phyloP scores from a whole-genome alignment of 2,888 invertebrate genomes.

The Polymixis flavicincta region DNA sequence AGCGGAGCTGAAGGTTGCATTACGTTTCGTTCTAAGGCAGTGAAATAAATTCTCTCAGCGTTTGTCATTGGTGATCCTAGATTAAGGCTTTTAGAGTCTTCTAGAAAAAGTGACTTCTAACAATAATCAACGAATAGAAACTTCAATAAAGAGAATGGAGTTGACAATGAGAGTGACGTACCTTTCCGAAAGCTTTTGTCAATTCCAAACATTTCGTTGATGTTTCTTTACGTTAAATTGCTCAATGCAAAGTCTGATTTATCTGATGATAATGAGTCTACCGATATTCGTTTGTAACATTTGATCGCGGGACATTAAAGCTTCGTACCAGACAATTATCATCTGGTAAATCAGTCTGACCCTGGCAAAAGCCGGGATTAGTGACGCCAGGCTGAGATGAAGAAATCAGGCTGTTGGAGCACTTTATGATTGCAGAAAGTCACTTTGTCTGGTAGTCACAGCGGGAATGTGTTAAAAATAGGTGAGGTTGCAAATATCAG shows the following conservation, averaged over 20 bases:
- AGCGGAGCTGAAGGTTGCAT: constrained; percentile 71
- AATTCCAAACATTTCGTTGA: constrained; percentile 61
- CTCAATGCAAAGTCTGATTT: constrained; percentile 54
- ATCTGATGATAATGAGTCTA: constrained; percentile 43
- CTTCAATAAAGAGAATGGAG: constrained; percentile 49
- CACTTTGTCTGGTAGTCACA: constrained; percentile 67
- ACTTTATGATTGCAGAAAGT: constrained; percentile 68
- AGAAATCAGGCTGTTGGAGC: constrained; percentile 63
- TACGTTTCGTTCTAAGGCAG: constrained; percentile 27
- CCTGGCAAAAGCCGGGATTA: constrained; percentile 69
- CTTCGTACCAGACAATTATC: constrained; percentile 63
- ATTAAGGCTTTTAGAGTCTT: constrained; percentile 19
- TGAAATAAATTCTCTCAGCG: constrained; percentile 20
- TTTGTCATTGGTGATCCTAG: constrained; percentile 16
- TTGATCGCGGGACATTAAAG: constrained; percentile 36
- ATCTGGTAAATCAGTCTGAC: constrained; percentile 59
- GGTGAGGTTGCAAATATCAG: constrained; percentile 79
- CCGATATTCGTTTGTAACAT: constrained; percentile 36
- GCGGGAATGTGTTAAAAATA: constrained; percentile 60
- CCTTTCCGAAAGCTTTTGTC: constrained; percentile 62
- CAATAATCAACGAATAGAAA: constrained; percentile 50
- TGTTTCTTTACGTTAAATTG: constrained; percentile 47
- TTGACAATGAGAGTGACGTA: constrained; percentile 53
- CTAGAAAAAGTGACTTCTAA: constrained; percentile 59
- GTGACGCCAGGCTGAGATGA: constrained; percentile 43